These are phyloP conservation scores for Apotomis turbidana DNA, from an alignment of 2,888 invertebrate genomes.

Conservation along the genomic window DNA sequence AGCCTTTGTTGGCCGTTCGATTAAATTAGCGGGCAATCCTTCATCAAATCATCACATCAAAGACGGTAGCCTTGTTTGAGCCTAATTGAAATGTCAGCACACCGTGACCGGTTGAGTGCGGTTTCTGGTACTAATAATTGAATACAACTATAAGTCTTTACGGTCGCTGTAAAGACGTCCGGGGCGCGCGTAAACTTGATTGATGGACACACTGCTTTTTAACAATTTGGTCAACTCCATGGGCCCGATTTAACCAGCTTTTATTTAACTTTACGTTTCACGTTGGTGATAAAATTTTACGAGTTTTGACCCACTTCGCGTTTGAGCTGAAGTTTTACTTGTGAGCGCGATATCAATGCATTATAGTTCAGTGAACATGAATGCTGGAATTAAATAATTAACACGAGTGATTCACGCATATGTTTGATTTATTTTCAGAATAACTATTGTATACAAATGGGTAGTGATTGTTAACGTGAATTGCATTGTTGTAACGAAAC, in stretches of 20 bases:
- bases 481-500: too few species aligned
- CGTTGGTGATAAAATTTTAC: conserved; percentile 7
- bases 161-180: conserved; percentile 25
- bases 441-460: too few species aligned
- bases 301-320: conserved; percentile 4
- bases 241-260: conserved; percentile 8
- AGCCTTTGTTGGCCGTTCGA: conserved; percentile 3
- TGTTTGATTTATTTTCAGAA: too few species aligned
- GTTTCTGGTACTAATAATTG: conserved; percentile 32
- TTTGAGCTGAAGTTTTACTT: neutral
- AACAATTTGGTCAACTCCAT: conserved; percentile 30
- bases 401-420: neutral
- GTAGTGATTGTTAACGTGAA: too few species aligned
- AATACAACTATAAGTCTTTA: conserved; percentile 36
- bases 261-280: conserved; percentile 2
- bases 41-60: conserved; percentile 29
- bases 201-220: conserved; percentile 22
- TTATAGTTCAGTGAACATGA: conserved; percentile 1
- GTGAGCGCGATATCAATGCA: conserved; percentile 1
- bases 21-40: conserved; percentile 13
- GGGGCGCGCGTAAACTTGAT: conserved; percentile 27
- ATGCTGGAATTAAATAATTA: neutral
- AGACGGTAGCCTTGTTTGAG: conserved; percentile 22
- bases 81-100: conserved; percentile 35
- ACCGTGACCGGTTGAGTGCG: conserved; percentile 21